Base-by-base conservation (phyloP, 2,113 vertebrate species). In the Eleginops maclovinus region DNA sequence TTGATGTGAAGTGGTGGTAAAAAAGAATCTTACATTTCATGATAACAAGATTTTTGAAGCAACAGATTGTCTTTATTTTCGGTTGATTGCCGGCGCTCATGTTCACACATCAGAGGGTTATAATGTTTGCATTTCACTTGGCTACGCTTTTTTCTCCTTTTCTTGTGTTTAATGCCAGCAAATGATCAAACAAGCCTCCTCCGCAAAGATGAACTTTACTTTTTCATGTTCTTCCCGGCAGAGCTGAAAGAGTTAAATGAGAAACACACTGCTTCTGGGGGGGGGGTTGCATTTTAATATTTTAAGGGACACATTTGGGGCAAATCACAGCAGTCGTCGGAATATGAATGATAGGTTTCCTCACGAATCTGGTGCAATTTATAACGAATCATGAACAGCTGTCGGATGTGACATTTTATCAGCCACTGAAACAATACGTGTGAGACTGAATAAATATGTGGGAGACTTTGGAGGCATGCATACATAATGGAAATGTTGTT, bases 301-400 rank as follows among this genome's bases (percentile, higher is more conserved):
- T 90, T n/a, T 82, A 66, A 77, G 64, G 75, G 77, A 82, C 72
- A 70, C 67, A 79, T 84, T 87, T 81, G 67, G 78, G 78, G 55
- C 84, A 81, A 83, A 86, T 87, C 77, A 72, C 82, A 89, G 80
- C 79, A 58, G 87, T 31, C 22, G 24, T 26, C 26, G 11, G 75
- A 81, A 79, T 69, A 54, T 65, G 28, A 79, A 81, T 72, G 61
- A 10, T n/a, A 58, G 66, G n/a, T 67, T 77, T 72, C 36, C 54
- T 40, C 58, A 50, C 55, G 73, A 83, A 85, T 75, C 24, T 49
- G 59, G 21, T 4, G 21, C 56, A 73, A 22, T 81, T 77, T 54
- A 71, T 59, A 66, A 66, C 44, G 66, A 60, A 72, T 64, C 21
- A 2, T 19, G 53, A 83, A 54, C 77, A 86, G 81, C 44, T 72